phyloP scores from a whole-genome alignment of 2,888 invertebrate genomes.

The Subacronicta megacephala region DNA sequence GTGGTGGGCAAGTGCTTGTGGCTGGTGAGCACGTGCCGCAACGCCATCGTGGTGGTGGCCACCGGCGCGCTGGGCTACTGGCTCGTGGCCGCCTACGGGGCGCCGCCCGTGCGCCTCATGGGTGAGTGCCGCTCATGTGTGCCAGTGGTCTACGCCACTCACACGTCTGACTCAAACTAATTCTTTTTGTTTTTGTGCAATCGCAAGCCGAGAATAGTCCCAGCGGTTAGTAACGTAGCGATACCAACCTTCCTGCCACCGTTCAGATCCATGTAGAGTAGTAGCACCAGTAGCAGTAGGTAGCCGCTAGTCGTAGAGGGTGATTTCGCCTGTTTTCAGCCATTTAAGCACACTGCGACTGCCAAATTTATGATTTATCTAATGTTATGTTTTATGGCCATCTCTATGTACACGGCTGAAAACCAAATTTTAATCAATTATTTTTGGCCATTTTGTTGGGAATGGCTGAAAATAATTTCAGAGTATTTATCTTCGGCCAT shows the following conservation, averaged over 20 bases:
- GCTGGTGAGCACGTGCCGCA: constrained; percentile 94
- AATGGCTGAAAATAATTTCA: too few species aligned
- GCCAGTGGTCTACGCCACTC: background rate
- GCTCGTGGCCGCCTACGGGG: constrained; percentile 84
- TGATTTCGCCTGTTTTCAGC: too few species aligned
- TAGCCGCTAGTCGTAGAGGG: background rate
- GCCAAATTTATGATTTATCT: too few species aligned
- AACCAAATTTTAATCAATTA: too few species aligned
- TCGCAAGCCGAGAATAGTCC: constrained; percentile 75
- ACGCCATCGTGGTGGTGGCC: constrained; percentile 94
- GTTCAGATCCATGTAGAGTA: constrained; percentile 35
- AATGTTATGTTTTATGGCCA: too few species aligned
- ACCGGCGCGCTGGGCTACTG: constrained; percentile 93
- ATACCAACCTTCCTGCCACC: constrained; percentile 37
- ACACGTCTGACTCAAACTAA: constrained; percentile 7
- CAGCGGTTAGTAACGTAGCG: constrained; percentile 76
- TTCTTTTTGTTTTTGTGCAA: constrained; percentile 70
- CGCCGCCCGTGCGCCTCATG: constrained; percentile 92
- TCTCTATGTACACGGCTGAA: too few species aligned
- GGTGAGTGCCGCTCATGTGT: too few species aligned
- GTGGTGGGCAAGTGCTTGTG: constrained; percentile 92
- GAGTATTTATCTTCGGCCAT: too few species aligned
- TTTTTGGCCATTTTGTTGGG: too few species aligned
- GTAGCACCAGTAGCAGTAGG: constrained; percentile 3
- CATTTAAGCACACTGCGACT: too few species aligned